Evolutionary conservation across 2,888 invertebrate genomes (phyloP).

Genomic region (Tortrix viridana): DNA sequence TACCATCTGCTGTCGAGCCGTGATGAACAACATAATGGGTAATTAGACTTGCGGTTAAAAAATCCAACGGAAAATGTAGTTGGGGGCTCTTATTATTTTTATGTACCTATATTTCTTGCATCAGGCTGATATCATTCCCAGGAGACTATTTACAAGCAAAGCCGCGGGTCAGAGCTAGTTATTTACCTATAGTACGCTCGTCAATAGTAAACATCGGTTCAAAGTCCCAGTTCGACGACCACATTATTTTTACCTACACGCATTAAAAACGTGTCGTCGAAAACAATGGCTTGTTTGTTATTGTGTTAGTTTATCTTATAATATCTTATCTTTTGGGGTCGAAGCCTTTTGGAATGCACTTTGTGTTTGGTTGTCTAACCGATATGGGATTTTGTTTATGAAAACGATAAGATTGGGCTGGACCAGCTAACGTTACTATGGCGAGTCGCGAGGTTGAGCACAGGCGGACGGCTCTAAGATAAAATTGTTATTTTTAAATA

Average conservation of each 20-base stretch:
- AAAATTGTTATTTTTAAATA: too few species aligned
- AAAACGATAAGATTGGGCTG: too few species aligned
- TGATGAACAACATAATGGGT: too few species aligned
- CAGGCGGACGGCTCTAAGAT: too few species aligned
- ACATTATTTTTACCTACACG: conserved; percentile 24
- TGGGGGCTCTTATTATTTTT: too few species aligned
- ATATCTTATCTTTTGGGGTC: conserved; percentile 27
- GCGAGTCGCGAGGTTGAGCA: too few species aligned
- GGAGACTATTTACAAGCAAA: neutral
- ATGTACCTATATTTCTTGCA: too few species aligned
- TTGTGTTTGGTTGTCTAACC: neutral
- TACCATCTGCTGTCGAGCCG: too few species aligned
- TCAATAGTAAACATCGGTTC: conserved; percentile 26
- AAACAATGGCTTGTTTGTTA: conserved; percentile 19
- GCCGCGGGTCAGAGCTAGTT: neutral
- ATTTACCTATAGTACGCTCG: conserved; percentile 8
- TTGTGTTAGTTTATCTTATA: neutral
- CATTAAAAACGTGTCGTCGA: conserved; percentile 9
- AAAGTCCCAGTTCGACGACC: conserved; percentile 34
- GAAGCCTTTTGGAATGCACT: conserved; percentile 14
- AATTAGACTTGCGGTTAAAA: too few species aligned
- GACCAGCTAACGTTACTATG: too few species aligned
- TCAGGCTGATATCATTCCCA: neutral
- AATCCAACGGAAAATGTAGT: too few species aligned
- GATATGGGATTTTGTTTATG: too few species aligned